Conservation (phyloP, 92 coral and sea anemone genomes). For the Porites cylindrica region DNA sequence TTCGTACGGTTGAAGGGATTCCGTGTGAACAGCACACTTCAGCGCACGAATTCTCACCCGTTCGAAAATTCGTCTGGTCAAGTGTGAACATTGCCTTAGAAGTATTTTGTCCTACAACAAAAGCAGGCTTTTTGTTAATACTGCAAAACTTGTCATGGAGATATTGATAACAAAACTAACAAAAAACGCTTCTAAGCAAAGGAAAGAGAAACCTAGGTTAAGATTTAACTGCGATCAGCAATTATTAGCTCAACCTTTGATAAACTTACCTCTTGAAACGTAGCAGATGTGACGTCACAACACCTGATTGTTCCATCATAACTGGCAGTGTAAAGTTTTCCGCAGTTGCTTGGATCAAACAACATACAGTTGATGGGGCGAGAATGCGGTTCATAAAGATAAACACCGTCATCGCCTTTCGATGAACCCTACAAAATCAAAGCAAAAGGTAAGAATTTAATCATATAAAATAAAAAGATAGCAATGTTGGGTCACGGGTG, state of each 20-base stretch:
- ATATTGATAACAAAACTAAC: too few relatives aligned
- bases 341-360: slow-evolving; percentile 79
- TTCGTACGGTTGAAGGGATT: too few relatives aligned
- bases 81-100: too few relatives aligned
- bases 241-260: neutral
- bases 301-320: slow-evolving; percentile 92
- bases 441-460: neutral
- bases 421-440: slow-evolving; percentile 67
- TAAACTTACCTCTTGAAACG: slow-evolving; percentile 83
- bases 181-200: too few relatives aligned
- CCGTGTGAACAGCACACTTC: too few relatives aligned
- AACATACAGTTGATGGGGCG: slow-evolving; percentile 71
- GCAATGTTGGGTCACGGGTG: neutral
- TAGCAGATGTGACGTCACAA: slow-evolving; percentile 73
- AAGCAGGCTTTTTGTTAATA: too few relatives aligned
- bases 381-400: slow-evolving; percentile 84
- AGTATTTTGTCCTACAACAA: too few relatives aligned
- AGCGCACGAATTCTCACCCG: too few relatives aligned
- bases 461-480: neutral
- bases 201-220: too few relatives aligned
- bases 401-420: slow-evolving; percentile 77
- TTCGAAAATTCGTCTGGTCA: too few relatives aligned
- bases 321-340: slow-evolving; percentile 81
- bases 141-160: too few relatives aligned
- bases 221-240: too few relatives aligned